phyloP scores from a whole-genome alignment of 1,140 invertebrate species.

The Ceratoteleas bidentatus region DNA sequence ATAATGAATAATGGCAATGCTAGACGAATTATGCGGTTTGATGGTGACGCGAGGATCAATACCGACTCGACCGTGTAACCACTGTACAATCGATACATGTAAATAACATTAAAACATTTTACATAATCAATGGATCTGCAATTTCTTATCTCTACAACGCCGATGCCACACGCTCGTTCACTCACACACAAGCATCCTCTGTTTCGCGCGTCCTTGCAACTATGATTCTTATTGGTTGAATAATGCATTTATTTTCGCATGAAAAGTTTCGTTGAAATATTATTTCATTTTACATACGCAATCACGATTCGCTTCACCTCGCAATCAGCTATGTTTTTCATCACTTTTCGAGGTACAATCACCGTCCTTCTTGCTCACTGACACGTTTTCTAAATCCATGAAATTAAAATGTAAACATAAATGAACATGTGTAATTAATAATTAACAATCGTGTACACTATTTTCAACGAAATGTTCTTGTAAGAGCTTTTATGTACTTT shows the following conservation, averaged over 20 bases:
- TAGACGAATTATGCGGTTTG: constrained; percentile 14
- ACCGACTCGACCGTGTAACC: constrained; percentile 28
- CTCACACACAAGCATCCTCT: constrained; percentile 23
- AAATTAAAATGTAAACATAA: no score
- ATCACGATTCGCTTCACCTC: no score
- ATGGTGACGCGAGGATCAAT: constrained; percentile 6
- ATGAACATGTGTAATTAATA: no score
- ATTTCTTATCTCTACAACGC: constrained; percentile 24
- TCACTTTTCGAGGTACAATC: no score
- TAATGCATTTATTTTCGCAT: constrained; percentile 14
- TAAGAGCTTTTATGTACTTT: no score
- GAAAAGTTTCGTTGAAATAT: constrained; percentile 4
- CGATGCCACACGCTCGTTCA: constrained; percentile 2
- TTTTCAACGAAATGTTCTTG: no score
- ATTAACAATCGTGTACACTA: no score
- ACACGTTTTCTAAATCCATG: no score
- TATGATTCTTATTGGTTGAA: constrained; percentile 16
- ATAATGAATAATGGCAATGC: constrained; percentile 24
- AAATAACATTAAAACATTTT: constrained; percentile 57
- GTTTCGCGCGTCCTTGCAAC: constrained; percentile 7
- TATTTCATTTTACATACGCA: no score
- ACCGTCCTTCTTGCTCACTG: no score
- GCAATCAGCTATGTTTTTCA: no score
- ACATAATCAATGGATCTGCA: constrained; percentile 40
- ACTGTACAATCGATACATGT: constrained; percentile 43